These are phyloP conservation scores for Solenopsis invicta DNA, from an alignment of 1,140 invertebrate species.

Conservation along the genomic window DNA sequence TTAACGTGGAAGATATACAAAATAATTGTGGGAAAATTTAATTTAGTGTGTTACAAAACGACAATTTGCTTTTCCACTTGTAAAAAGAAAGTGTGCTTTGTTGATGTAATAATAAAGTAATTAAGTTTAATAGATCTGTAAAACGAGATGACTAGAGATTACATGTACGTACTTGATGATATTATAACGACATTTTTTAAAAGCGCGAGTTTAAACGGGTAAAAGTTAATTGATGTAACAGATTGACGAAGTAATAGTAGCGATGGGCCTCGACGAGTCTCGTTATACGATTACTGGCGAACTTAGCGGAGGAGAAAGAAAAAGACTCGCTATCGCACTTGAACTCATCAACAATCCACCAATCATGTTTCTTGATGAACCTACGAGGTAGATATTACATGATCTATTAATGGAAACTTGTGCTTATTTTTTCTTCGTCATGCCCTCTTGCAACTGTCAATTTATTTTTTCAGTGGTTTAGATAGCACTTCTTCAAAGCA, in stretches of 20 bases:
- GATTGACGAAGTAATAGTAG: conserved; percentile 91
- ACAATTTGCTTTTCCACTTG: background rate
- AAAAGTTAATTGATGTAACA: conserved; percentile 78
- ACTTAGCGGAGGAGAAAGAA: conserved; percentile 95
- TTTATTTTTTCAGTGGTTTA: conserved; percentile 90
- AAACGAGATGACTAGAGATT: background rate
- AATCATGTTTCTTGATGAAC: conserved; percentile 97
- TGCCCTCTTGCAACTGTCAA: conserved; percentile 16
- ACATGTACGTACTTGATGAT: background rate
- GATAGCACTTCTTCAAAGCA: conserved; percentile 95
- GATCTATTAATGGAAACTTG: background rate
- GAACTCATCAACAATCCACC: conserved; percentile 95
- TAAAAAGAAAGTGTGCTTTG: background rate
- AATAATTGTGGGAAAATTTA: background rate
- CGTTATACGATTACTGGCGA: conserved; percentile 90
- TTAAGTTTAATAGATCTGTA: background rate
- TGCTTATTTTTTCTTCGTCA: conserved; percentile 17
- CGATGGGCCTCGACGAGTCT: conserved; percentile 90
- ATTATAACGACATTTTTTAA: background rate
- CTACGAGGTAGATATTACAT: conserved; percentile 92
- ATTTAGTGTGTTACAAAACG: background rate
- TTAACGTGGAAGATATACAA: background rate
- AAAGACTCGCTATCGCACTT: conserved; percentile 95
- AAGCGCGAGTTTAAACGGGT: background rate
- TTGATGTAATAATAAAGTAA: background rate